phyloP scores from a whole-genome alignment of 2,888 invertebrate genomes.

The Cheilosia variabilis region DNA sequence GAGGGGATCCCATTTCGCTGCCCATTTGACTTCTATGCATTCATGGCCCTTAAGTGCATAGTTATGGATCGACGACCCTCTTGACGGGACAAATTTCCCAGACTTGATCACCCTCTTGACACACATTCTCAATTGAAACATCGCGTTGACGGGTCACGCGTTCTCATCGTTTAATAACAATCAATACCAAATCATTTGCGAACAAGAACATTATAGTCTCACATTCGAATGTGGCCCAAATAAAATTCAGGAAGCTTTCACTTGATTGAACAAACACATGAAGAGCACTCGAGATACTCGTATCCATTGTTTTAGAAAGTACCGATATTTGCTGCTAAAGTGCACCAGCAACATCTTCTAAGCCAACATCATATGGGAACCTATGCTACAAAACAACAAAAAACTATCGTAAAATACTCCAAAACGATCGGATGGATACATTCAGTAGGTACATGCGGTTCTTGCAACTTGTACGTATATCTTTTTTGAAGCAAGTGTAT shows the following conservation, averaged over 20 bases:
- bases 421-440: slow-evolving; percentile 54
- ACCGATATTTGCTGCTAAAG: slow-evolving; percentile 51
- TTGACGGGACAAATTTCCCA: background rate
- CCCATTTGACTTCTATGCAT: too few relatives aligned
- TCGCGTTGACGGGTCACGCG: background rate
- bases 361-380: slow-evolving; percentile 61
- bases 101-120: background rate
- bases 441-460: slow-evolving; percentile 37
- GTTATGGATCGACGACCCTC: background rate
- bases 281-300: slow-evolving; percentile 1
- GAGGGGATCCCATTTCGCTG: too few relatives aligned
- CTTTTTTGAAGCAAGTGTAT: slow-evolving; percentile 23
- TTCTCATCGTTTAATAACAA: background rate
- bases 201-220: background rate
- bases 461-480: slow-evolving; percentile 30
- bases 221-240: slow-evolving; percentile 70
- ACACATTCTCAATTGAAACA: background rate
- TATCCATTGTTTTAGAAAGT: slow-evolving; percentile 72
- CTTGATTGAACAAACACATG: slow-evolving; percentile 54
- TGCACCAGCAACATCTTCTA: slow-evolving; percentile 42
- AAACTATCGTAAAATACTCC: slow-evolving; percentile 68
- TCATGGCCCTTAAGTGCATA: too few relatives aligned
- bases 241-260: slow-evolving; percentile 73
- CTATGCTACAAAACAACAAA: slow-evolving; percentile 11
- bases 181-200: background rate